Conservation (phyloP, 2,797 vertebrate species). For the Rhinatrema bivittatum region DNA sequence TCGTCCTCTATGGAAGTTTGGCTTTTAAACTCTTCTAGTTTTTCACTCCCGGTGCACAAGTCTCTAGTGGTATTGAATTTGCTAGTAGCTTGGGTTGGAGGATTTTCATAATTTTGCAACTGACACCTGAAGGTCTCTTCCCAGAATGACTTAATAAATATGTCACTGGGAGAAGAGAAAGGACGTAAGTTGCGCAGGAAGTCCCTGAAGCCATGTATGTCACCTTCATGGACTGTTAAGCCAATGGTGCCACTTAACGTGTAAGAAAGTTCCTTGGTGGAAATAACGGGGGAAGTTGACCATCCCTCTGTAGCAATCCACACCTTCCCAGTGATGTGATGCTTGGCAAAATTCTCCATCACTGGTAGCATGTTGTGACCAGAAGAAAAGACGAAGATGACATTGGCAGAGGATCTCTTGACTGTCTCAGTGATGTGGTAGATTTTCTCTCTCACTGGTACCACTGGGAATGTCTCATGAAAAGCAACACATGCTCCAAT, state of each 20-base stretch:
- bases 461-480: not conserved
- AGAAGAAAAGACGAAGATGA: conserved; percentile 13
- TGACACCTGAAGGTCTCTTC: conserved; percentile 6
- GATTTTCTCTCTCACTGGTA: not conserved
- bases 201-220: conserved; percentile 6
- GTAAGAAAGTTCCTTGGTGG: not conserved
- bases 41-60: conserved; percentile 10
- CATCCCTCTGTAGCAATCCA: conserved; percentile 12
- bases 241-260: conserved; percentile 4
- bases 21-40: not conserved
- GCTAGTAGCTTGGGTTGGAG: no score
- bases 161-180: not conserved
- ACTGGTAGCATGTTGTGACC: conserved; percentile 13
- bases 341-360: conserved; percentile 1
- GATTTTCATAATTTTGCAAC: no score
- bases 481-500: conserved; percentile 1
- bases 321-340: not conserved
- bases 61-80: no score
- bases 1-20: conserved; percentile 13
- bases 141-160: conserved; percentile 10
- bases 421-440: not conserved
- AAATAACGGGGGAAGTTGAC: conserved; percentile 2
- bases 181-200: conserved; percentile 8
- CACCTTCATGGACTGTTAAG: conserved; percentile 9
- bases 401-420: conserved; percentile 6